Evolutionary conservation across 2,797 vertebrate species (phyloP), one percentile per base, ranked within the genome.

Genomic region (Periparus ater): DNA sequence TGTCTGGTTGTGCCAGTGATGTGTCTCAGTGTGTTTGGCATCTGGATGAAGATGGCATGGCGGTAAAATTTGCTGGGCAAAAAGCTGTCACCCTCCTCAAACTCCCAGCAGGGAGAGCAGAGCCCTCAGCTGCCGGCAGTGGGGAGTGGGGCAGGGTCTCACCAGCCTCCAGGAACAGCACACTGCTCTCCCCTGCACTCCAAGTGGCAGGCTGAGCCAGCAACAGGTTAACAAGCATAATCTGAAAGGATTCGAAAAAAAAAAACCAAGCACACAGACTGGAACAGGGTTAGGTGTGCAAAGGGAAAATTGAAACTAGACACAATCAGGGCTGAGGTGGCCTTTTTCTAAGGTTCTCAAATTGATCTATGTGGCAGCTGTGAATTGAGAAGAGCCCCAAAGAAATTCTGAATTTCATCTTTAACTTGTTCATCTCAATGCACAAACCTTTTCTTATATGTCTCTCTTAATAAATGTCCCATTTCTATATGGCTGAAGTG

Each of bases 21-120:
- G 36, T 0, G 0, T 34, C 32, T 32, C 2, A 0, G 36, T n/a
- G 84, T 0, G 0, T 38, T 23, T 72, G 54, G 62, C 47, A 68
- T 15, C 45, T 14, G 40, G 32, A 26, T 44, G 88, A 38, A 16
- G 0, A 0, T 3, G 25, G 27, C 58, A 45, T 0, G 3, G 68
- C 36, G 67, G 25, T 22, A 51, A n/a, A 36, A 25, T 45, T 74
- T 2, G 32, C 30, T 25, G 70, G 47, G 81, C 17, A 44, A 30
- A 70, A 70, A 74, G 54, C 72, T n/a, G 29, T 27, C 6, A 1
- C 63, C 45, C 44, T 60, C 55, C n/a, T 48, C 70, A 48, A 48
- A 10, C 16, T 15, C 50, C 9, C 26, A 51, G 48, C 51, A 70
- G 66, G 26, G 32, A 73, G 38, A 63, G 65, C 65, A 57, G 57